phyloP scores from a whole-genome alignment of 2,113 vertebrate genomes.

The Paraplagusia blochii region DNA sequence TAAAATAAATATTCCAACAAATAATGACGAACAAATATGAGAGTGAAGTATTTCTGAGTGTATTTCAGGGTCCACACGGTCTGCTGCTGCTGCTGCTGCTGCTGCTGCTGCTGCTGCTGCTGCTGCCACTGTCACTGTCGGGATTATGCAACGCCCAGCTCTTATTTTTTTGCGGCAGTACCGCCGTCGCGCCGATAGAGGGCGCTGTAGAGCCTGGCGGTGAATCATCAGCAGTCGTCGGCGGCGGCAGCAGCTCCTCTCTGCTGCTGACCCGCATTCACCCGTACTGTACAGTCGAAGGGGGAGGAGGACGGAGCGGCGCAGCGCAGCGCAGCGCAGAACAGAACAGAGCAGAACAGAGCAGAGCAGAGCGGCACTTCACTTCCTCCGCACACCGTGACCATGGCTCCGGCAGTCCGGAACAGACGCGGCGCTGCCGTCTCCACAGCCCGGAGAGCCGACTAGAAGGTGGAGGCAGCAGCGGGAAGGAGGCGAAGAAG shows the following conservation, averaged over 20 bases:
- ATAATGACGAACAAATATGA: no score
- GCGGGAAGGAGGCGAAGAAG: conserved; percentile 5
- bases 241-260: conserved; percentile 16
- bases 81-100: no score
- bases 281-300: conserved; percentile 55
- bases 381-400: conserved; percentile 14
- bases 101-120: background rate
- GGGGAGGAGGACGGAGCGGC: conserved; percentile 52
- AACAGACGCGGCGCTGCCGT: conserved; percentile 25
- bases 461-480: conserved; percentile 19
- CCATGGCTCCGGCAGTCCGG: conserved; percentile 43
- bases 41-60: no score
- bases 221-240: background rate
- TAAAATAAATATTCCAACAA: no score
- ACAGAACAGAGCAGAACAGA: no score
- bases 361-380: conserved; percentile 24
- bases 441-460: conserved; percentile 26
- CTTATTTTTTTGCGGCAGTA: background rate
- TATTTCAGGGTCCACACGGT: no score
- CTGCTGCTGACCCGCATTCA: conserved; percentile 63
- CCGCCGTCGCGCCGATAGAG: conserved; percentile 21
- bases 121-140: no score
- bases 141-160: conserved; percentile 33
- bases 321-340: no score
- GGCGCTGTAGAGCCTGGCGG: conserved; percentile 5